Conservation (phyloP, 2,113 vertebrate genomes). For the Sinocyclocheilus anophthalmus region DNA sequence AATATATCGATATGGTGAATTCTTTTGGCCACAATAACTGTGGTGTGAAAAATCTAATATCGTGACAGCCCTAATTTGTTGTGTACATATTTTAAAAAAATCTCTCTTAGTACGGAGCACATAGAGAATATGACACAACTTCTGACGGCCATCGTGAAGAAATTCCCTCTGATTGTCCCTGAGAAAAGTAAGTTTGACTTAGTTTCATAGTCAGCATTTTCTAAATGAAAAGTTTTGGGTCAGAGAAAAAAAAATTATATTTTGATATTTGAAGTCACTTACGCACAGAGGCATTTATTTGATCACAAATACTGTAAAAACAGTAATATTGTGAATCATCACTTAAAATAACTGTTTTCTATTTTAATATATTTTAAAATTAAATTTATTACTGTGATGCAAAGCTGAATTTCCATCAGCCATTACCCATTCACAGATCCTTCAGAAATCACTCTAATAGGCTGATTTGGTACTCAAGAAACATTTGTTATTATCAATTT, state of each 20-base stretch:
- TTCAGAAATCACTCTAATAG: neutral
- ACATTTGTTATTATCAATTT: neutral
- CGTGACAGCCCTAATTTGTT: too few relatives aligned
- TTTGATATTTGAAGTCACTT: neutral
- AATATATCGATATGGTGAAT: too few relatives aligned
- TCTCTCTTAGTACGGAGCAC: constrained; percentile 84
- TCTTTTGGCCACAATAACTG: too few relatives aligned
- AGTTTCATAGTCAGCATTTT: neutral
- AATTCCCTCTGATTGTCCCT: constrained; percentile 88
- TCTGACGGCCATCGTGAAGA: constrained; percentile 92
- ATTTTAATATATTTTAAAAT: neutral
- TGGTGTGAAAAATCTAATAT: too few relatives aligned
- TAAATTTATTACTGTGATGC: too few relatives aligned
- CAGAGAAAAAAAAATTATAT: neutral
- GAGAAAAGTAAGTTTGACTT: constrained; percentile 86
- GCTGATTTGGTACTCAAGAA: neutral
- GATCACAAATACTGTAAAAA: neutral
- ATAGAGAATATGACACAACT: constrained; percentile 93
- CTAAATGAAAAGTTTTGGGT: neutral
- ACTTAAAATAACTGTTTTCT: neutral
- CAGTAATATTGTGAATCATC: neutral
- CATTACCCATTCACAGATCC: neutral
- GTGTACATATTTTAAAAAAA: neutral
- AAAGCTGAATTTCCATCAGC: neutral
- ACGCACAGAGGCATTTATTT: neutral